Base-by-base conservation (phyloP, 1,140 invertebrate genomes). In the Musca vetustissima region DNA sequence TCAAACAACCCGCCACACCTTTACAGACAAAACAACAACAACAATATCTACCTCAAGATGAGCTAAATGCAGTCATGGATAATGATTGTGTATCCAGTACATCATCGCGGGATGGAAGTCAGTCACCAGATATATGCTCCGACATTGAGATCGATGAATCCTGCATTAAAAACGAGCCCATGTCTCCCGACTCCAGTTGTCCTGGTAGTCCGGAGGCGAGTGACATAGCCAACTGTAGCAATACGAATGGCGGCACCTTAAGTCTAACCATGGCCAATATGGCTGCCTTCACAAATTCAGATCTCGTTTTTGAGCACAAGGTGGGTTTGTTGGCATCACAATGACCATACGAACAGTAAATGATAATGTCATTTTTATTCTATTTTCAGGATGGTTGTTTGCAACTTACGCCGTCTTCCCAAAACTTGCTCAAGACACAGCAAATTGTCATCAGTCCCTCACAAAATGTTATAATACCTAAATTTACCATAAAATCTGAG, bases 131-230 rank as follows among this genome's bases (percentile, higher is more conserved):
- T 47, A 74, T 80, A 1, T 78, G 77, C 66, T 81, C 79, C 0
- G 77, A 83, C 59, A 78, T 83, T 28, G 79, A 82, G 70, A 79
- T 87, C 69, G 85, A 88, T 70, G 85, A 83, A 25, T 78, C 83
- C 25, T 80, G 83, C 61, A 89, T 92, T 59, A 92, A 92, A 82
- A 87, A 88, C 36, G 90, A 92, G 76, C 90, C 90, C 32, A 85
- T 89, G 70, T 91, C 90, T 65, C 88, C 89, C 3, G 84, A 85
- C 48, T 91, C 89, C 53, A 90, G 89, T 66, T 88, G 86, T 74
- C 86, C 89, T 4, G 86, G 88, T 61, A 89, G 88, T 69, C 87
- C 88, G 14, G 83, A 73, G 14, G 78, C 76, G 64, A 71, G 73
- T 28, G 77, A 65, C 52, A 72, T 74, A 66, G 74, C 65, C 55